Evolutionary conservation across 2,797 vertebrate species (phyloP).

Genomic region (Myotis vivesi): DNA sequence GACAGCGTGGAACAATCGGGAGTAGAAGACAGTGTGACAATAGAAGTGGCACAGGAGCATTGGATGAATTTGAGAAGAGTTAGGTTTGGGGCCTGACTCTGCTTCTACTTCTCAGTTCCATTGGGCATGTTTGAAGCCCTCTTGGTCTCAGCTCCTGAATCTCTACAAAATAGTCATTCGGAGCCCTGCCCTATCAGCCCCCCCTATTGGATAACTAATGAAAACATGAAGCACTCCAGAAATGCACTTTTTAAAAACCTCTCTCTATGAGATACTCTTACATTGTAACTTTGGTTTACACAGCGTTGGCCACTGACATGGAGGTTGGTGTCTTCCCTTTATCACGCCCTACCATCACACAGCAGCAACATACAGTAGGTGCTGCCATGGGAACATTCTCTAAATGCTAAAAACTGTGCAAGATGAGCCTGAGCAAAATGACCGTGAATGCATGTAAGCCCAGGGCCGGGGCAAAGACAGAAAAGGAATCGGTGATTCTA

Average conservation of each 20-base stretch:
- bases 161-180: not conserved
- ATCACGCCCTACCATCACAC: not conserved
- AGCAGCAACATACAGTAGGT: not conserved
- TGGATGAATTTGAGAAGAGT: not conserved
- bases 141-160: not conserved
- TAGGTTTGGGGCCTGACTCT: not conserved
- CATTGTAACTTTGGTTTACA: not conserved
- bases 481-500: not conserved
- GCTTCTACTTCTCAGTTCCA: not conserved
- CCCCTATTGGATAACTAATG: not conserved
- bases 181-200: not conserved
- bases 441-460: not conserved
- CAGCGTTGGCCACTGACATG: not conserved
- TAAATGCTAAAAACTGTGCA: not conserved
- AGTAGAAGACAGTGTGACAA: accelerated
- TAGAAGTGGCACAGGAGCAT: not conserved
- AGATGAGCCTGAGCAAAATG: not conserved
- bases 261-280: not conserved
- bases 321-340: not conserved
- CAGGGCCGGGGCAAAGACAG: not conserved
- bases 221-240: not conserved
- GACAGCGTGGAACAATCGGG: not conserved
- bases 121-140: not conserved
- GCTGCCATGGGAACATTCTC: not conserved
- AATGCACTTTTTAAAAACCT: not conserved